Evolutionary conservation across 2,888 invertebrate genomes (phyloP).

Genomic region (Thumatha senex): DNA sequence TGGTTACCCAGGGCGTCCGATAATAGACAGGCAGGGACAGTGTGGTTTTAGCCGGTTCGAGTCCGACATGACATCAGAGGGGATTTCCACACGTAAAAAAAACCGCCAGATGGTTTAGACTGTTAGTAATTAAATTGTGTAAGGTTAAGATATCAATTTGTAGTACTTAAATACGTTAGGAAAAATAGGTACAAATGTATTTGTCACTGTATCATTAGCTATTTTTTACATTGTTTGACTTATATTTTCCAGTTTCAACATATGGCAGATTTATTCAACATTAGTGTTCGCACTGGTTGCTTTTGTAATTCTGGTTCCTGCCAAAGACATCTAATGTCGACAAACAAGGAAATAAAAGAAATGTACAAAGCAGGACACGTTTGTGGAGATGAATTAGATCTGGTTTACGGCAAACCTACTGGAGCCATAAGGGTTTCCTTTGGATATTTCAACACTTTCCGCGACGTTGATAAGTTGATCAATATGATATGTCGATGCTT

Average conservation of each 20-base stretch:
- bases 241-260: conserved; percentile 88
- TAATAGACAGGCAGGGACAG: no score
- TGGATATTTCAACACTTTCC: conserved; percentile 92
- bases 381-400: conserved; percentile 94
- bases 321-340: conserved; percentile 89
- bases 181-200: no score
- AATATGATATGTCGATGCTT: conserved; percentile 91
- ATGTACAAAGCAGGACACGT: conserved; percentile 95
- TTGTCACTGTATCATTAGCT: no score
- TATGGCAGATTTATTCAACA: conserved; percentile 93
- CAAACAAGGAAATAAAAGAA: conserved; percentile 86
- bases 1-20: no score
- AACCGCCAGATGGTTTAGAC: no score
- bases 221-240: neutral
- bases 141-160: no score
- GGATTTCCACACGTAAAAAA: no score
- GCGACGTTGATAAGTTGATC: conserved; percentile 88
- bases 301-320: conserved; percentile 99
- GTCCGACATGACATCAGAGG: no score
- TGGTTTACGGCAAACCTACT: conserved; percentile 94
- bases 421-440: conserved; percentile 96
- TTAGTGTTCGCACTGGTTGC: conserved; percentile 96
- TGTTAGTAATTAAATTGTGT: no score
- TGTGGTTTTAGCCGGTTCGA: no score
- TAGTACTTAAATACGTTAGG: no score